Evolutionary conservation across 2,888 invertebrate genomes (phyloP), one percentile per base, ranked within the genome.

Genomic region (Orthosia cruda): DNA sequence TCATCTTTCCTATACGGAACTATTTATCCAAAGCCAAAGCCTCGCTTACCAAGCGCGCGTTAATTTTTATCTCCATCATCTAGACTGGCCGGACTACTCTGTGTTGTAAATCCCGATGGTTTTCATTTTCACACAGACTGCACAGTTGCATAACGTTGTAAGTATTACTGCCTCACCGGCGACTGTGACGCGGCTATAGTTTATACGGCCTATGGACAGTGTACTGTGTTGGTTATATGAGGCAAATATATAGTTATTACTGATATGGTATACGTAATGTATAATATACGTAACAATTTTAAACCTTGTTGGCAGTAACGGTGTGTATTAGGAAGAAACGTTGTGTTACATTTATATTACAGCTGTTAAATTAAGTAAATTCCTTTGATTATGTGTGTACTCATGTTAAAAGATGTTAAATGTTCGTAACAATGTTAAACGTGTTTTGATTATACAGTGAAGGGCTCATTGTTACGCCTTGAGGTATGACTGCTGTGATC

Each of bases 51-150:
- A 57, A 62, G 71, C 58, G 40, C 55, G 40, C 67, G 68, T 72
- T 68, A 77, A 74, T 71, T 79, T 81, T 80, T 84, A 85, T 87
- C 79, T 52, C 62, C 26, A 15, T 20, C 66, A 85, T 86, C 85
- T 87, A 82, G 77, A 81, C 86, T 75, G 74, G 84, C 76, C 69
- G 45, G 63, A 59, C 83, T 72, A 75, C 72, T 70, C 67, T 66
- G 55, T 77, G 84, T 84, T 77, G 74, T 84, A 87, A 85, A 84
- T 78, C 76, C 78, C 62, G 64, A 69, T 64, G 52, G 87, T 87
- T 87, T 87, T 84, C 87, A 86, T 87, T 87, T 87, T 87, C 87
- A 86, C 87, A 82, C 78, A 84, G 86, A 79, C 71, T 15, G 64
- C 47, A 12, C 18, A 40, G 70, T 87, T 87, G 80, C 87, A 66